Evolutionary conservation across 2,797 vertebrate genomes (phyloP).

Genomic region (Cheirogaleus major): DNA sequence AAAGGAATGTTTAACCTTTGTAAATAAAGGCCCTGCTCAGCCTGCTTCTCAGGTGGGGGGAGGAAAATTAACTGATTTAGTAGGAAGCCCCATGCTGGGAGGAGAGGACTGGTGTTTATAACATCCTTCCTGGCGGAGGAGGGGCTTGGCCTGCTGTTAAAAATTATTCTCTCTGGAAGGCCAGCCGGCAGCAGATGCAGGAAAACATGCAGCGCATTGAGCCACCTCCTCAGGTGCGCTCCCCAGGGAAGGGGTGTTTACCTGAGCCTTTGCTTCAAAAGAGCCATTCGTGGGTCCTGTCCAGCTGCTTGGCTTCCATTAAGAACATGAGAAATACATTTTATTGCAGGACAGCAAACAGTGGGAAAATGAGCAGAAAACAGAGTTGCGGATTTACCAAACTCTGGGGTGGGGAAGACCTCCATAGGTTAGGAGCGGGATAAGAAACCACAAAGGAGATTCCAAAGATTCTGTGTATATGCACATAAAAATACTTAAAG

Average conservation of each 20-base stretch:
- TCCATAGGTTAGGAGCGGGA: not conserved
- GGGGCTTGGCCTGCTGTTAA: slow-evolving; percentile 58
- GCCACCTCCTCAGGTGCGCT: not conserved
- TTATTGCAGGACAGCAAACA: not conserved
- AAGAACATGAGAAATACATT: not conserved
- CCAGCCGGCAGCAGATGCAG: slow-evolving; percentile 60
- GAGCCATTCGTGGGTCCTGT: not conserved
- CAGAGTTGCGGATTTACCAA: not conserved
- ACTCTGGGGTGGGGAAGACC: not conserved
- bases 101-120: slow-evolving; percentile 61
- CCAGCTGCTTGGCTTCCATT: slow-evolving; percentile 40
- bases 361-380: not conserved
- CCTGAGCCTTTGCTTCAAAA: not conserved
- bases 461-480: not conserved
- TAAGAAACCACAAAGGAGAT: not conserved
- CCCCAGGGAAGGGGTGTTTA: not conserved
- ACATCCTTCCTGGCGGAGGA: slow-evolving; percentile 63
- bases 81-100: slow-evolving; percentile 60
- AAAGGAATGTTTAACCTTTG: slow-evolving; percentile 85
- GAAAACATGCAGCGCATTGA: fast-evolving
- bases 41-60: slow-evolving; percentile 67
- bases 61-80: slow-evolving; percentile 78
- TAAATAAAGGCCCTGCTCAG: slow-evolving; percentile 81
- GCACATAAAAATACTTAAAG: not conserved
- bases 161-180: slow-evolving; percentile 59